These are phyloP conservation scores for Rotaria magnacalcarata DNA, from an alignment of 2,888 invertebrate species.

Conservation along the genomic window DNA sequence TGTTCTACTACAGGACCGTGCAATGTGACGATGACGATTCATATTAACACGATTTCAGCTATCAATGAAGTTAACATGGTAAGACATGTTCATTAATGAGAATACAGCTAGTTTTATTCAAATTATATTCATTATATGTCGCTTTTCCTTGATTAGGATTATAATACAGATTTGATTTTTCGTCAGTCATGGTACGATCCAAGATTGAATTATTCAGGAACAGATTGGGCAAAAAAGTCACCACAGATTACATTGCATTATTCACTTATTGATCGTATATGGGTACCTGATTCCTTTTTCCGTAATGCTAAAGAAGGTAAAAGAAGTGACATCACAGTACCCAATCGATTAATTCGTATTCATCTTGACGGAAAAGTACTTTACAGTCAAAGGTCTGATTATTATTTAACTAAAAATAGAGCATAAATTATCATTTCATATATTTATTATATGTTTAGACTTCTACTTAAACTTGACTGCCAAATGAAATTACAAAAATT, in stretches of 20 bases:
- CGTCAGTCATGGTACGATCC: constrained; percentile 46
- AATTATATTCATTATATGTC: not conserved
- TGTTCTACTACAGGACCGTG: constrained; percentile 24
- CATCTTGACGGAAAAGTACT: constrained; percentile 43
- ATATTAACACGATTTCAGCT: constrained; percentile 46
- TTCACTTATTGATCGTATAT: constrained; percentile 43
- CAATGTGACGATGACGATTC: constrained; percentile 46
- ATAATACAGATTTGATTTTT: constrained; percentile 44
- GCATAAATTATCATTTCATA: too few relatives aligned
- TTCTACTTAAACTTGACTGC: constrained; percentile 45
- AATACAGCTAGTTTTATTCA: not conserved
- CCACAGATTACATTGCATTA: constrained; percentile 45
- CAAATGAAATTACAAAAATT: constrained; percentile 47
- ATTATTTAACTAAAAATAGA: too few relatives aligned
- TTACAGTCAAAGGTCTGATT: constrained; percentile 40
- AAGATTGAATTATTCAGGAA: constrained; percentile 38
- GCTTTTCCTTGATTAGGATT: constrained; percentile 33
- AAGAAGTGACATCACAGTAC: constrained; percentile 46
- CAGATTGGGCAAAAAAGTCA: constrained; percentile 37
- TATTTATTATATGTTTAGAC: not conserved
- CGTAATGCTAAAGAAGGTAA: constrained; percentile 47
- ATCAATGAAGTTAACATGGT: constrained; percentile 47
- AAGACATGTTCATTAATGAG: not conserved
- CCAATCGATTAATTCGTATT: constrained; percentile 46
- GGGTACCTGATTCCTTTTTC: constrained; percentile 47